Base-by-base conservation (phyloP, 1,140 invertebrate genomes). In the Panonychus citri region DNA sequence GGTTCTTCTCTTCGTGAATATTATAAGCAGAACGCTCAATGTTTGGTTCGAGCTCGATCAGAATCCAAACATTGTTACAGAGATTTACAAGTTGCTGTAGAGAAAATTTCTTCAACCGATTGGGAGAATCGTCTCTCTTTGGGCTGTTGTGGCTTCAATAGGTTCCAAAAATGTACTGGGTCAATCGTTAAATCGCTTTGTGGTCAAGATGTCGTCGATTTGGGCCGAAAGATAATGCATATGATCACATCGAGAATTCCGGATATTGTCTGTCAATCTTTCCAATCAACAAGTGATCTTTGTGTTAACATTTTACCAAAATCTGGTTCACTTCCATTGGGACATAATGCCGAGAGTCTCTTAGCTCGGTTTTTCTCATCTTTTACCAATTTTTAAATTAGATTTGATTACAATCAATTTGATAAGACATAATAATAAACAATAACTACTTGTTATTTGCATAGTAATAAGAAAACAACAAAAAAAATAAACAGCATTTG, bases 61-160 rank as follows among this genome's bases (percentile, higher is more conserved):
- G 53, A 25, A n/a, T n/a, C 27, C 7, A 34, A 37, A 1, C 12
- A 13, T 13, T 54, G 53, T 24, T 10, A n/a, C 15, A 34, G 24
- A 34, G 53, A 54, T 39, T 54, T 54, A 17, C 53, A 54, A 40
- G 53, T 25, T 1, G 27, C 53, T 7, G n/a, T 54, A 17, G 53
- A 54, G 30, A 17, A 39, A 25, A 24, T 40, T 8, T 17, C 15
- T 15, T 21, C 24, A 10, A 24, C 21, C 15, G 28, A 34, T n/a
- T 39, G 30, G 30, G 10, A 37, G 13, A 37, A 54, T n/a, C 28
- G 37, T 17, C 7, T 37, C 8, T 13, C 27, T 13, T 19, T 54
- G 5, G 37, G 30, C 7, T 54, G 53, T 27, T 54, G 53, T 40
- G 53, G 28, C 28, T 54, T 19, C 53, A 54, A 54, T 25, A 10